Evolutionary conservation across 92 coral and sea anemone genomes (phyloP), one percentile per base, ranked within the genome.

Genomic region (Epizoanthus illoricatus): DNA sequence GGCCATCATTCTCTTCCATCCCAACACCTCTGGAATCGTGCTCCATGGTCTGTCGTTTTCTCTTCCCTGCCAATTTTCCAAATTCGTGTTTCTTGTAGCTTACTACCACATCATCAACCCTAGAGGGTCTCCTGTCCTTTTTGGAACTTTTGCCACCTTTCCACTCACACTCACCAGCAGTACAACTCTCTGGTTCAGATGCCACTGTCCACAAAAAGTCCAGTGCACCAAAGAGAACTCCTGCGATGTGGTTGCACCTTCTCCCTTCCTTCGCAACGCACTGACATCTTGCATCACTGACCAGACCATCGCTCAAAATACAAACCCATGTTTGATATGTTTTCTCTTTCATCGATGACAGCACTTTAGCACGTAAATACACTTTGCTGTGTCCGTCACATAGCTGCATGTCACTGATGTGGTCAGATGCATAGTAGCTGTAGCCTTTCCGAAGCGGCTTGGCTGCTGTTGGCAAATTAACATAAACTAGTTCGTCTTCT

Each of bases 341-440:
- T 71, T 43, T 71, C 7, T 71, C 75, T 56, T 71, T 71, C 75
- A 71, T 71, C n/a, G 62, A 72, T 3, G 76, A 72, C 62, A 72
- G 15, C 0, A 72, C 24, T 11, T 72, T 47, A 12, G 42, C 76
- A 72, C 76, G 61, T 24, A 43, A 43, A 8, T 72, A 72, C 59
- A 71, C 59, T 2, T 71, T 71, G 43, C 75, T 28, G 47, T 3
- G 3, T 24, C 16, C 75, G 12, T 71, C 75, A n/a, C 75, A 72
- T 21, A 72, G 42, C 76, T 72, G 76, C 61, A 72, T 17, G 24
- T 72, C 62, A n/a, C 76, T 52, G 8, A 18, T 60, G 54, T 72
- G 62, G 42, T 72, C 76, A 1, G 61, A 47, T 6, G 76, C 58
- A 52, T 72, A 72, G 62, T 49, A 72, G 17, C 23, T 12, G 41